phyloP scores from a whole-genome alignment of 2,888 invertebrate species.

The Netelia fuscicornis region DNA sequence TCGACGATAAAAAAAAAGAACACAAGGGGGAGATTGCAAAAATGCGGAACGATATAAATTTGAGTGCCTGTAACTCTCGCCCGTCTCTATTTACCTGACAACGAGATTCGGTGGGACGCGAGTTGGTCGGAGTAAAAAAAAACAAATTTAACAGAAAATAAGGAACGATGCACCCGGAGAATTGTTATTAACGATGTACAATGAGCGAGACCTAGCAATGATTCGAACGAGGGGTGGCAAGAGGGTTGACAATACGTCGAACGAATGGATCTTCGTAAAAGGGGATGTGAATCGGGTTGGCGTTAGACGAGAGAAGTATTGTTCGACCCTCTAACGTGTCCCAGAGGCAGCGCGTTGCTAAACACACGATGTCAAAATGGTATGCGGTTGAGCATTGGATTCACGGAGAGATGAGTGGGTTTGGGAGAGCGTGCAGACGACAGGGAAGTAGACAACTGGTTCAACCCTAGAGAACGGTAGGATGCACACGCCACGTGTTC shows the following conservation, averaged over 20 bases:
- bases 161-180: background rate
- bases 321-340: constrained; percentile 48
- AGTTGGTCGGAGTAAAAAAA: constrained; percentile 15
- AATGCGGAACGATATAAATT: background rate
- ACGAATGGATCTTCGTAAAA: constrained; percentile 41
- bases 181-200: constrained; percentile 23
- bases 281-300: background rate
- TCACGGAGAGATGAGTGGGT: no score
- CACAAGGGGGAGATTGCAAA: background rate
- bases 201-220: background rate
- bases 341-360: background rate
- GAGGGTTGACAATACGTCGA: constrained; percentile 37
- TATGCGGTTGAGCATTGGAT: constrained; percentile 4
- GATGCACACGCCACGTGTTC: constrained; percentile 7
- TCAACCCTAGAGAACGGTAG: constrained; percentile 5
- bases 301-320: constrained; percentile 27
- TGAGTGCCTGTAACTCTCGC: background rate
- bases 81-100: background rate
- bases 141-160: constrained; percentile 22
- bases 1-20: background rate
- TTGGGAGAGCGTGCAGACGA: background rate
- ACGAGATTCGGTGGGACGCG: background rate
- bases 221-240: background rate
- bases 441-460: constrained; percentile 37
- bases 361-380: constrained; percentile 45